These are phyloP conservation scores for Acronicta leporina DNA, from an alignment of 2,888 invertebrate genomes.

Conservation along the genomic window DNA sequence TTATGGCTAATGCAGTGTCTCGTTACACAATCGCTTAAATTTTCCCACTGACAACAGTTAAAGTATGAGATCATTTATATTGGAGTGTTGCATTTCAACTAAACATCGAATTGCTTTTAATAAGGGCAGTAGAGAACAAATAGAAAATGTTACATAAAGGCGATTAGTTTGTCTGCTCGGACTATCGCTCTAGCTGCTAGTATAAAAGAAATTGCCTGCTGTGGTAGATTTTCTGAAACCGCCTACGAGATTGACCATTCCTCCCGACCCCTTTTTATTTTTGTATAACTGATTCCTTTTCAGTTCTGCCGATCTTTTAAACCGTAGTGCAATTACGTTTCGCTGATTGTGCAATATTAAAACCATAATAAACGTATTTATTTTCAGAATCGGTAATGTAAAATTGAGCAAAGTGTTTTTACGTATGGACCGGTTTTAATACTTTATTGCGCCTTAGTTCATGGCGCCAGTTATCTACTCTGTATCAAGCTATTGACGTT, in stretches of 20 bases:
- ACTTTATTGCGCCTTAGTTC: too few relatives aligned
- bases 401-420: too few relatives aligned
- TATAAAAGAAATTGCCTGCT: constrained; percentile 46
- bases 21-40: constrained; percentile 50
- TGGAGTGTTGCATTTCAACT: constrained; percentile 19
- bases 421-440: too few relatives aligned
- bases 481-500: too few relatives aligned
- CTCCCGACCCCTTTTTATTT: constrained; percentile 23
- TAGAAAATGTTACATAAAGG: constrained; percentile 31
- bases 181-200: constrained; percentile 18
- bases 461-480: too few relatives aligned
- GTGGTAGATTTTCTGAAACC: constrained; percentile 29
- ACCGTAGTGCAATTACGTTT: background rate
- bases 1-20: constrained; percentile 49
- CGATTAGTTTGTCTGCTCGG: constrained; percentile 33
- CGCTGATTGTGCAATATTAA: constrained; percentile 7
- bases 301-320: constrained; percentile 11
- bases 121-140: constrained; percentile 24
- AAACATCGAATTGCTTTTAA: constrained; percentile 44
- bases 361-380: constrained; percentile 23
- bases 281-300: background rate
- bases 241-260: constrained; percentile 43
- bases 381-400: constrained; percentile 14
- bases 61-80: constrained; percentile 41
- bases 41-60: constrained; percentile 25